phyloP scores from a whole-genome alignment of 2,888 invertebrate genomes.

The Mesodorylaimus sp. region DNA sequence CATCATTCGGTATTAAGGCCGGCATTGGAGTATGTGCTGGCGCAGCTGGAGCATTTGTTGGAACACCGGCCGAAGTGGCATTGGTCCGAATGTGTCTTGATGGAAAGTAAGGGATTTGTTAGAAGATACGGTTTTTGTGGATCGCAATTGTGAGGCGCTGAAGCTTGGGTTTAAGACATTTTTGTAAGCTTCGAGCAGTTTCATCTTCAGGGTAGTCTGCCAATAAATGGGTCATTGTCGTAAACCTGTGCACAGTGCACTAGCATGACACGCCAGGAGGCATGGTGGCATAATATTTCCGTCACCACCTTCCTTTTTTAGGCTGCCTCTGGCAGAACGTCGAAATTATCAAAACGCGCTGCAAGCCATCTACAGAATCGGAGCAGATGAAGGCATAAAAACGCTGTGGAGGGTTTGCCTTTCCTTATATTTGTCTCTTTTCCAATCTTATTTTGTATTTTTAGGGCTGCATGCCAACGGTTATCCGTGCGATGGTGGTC shows the following conservation, averaged over 20 bases:
- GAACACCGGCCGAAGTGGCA: constrained; percentile 90
- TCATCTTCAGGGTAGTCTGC: no score
- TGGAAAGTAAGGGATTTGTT: constrained; percentile 46
- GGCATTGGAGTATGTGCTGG: constrained; percentile 71
- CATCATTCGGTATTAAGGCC: constrained; percentile 61
- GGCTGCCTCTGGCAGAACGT: constrained; percentile 63
- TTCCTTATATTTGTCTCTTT: background rate
- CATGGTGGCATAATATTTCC: no score
- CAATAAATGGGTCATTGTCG: no score
- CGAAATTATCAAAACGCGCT: constrained; percentile 82
- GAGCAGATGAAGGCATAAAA: constrained; percentile 59
- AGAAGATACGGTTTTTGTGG: no score
- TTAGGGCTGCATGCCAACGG: constrained; percentile 40
- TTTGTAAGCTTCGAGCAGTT: no score
- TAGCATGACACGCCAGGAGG: no score
- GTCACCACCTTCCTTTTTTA: no score
- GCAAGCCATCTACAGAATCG: constrained; percentile 63
- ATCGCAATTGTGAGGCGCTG: no score
- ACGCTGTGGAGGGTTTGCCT: constrained; percentile 68
- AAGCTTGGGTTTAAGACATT: no score
- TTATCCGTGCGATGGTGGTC: constrained; percentile 72
- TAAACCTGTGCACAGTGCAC: no score
- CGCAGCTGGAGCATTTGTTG: constrained; percentile 69
- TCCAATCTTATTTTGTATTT: constrained; percentile 8
- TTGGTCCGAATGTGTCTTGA: constrained; percentile 95